Evolutionary conservation across 1,140 invertebrate genomes (phyloP), one percentile per base, ranked within the genome.

Genomic region (Rhagoletis pomonella): DNA sequence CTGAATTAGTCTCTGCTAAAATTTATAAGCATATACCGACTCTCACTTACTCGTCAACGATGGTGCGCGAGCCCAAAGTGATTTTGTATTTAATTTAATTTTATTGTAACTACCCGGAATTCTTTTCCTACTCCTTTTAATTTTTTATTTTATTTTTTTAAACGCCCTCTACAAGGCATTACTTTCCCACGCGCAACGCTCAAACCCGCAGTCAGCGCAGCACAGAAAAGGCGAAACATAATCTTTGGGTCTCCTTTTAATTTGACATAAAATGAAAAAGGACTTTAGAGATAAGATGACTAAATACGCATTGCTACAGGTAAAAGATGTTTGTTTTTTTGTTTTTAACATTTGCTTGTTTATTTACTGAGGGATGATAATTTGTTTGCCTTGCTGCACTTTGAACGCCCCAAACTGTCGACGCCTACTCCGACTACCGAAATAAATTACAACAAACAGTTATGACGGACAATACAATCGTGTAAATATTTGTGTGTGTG

Each of bases 211-310:
- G 47, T 81, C 47, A 50, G 5, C 69, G 69, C 39, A 42, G 29
- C 17, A 12, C 42, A 12, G 10, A 29, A 62, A 5, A 44, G 73
- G 44, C 19, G 47, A 17, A 12, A 3, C 10, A 62, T 47, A 55
- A 81, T 81, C 73, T 55, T 55, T 81, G 42, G 4, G 67, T 14
- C 44, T 44, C 29, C 47, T 81, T n/a, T 55, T 81, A 55, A 81
- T 81, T 81, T 81, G 73, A 81, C 73, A 81, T 19, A n/a, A 55
- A 81, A 81, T 81, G 73, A 81, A 81, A 81, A 81, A 81, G 73
- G 73, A 81, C 73, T 81, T 55, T 55, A 44, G 3, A 55, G 73
- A 81, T 81, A 81, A 58, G 73, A 81, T 29, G 29, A 29, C n/a
- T n/a, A n/a, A n/a, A n/a, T 17, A 73, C 14, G 44, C 39, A 47